Percentiles rank a stretch among this genome's conserved stretches.
Evolutionary conservation across 1,140 invertebrate genomes (phyloP).

Genomic region (Plectus sambesii): DNA sequence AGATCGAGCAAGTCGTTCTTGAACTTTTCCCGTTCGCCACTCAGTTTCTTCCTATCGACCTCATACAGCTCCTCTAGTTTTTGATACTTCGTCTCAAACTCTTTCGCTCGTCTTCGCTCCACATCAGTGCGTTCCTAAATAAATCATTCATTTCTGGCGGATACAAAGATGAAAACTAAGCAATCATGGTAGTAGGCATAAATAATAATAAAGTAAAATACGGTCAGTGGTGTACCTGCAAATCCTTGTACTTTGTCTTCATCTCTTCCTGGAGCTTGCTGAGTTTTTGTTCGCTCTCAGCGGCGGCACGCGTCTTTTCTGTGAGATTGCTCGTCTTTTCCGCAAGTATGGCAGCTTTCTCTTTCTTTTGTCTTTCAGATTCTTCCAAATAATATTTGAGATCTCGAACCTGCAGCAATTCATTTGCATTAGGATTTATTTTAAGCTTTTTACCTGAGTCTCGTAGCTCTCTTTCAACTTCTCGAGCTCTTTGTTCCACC

Average conservation of each 20-base stretch:
- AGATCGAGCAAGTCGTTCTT: constrained; percentile 34
- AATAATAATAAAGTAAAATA: no score
- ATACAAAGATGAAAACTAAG: no score
- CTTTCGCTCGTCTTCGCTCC: constrained; percentile 26
- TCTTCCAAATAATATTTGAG: constrained; percentile 16
- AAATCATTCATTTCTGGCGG: neutral
- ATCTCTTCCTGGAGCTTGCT: constrained; percentile 26
- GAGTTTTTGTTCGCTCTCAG: constrained; percentile 19
- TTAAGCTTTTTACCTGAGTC: constrained; percentile 30
- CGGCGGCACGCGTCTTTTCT: constrained; percentile 22
- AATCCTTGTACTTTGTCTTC: constrained; percentile 16
- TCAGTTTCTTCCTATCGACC: constrained; percentile 40
- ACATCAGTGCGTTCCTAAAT: constrained; percentile 26
- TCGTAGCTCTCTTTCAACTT: constrained; percentile 32
- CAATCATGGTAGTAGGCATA: no score
- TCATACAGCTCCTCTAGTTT: constrained; percentile 40
- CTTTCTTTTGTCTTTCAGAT: constrained; percentile 19
- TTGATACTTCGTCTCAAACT: constrained; percentile 40
- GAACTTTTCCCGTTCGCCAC: constrained; percentile 29
- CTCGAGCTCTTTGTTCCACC: constrained; percentile 43
- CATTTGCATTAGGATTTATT: no score
- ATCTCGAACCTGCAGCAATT: no score
- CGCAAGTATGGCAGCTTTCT: constrained; percentile 19
- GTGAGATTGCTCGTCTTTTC: constrained; percentile 24
- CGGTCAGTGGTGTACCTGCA: constrained; percentile 22